These are phyloP conservation scores for Bombus confusus DNA, from an alignment of 1,140 invertebrate genomes.

Conservation along the genomic window DNA sequence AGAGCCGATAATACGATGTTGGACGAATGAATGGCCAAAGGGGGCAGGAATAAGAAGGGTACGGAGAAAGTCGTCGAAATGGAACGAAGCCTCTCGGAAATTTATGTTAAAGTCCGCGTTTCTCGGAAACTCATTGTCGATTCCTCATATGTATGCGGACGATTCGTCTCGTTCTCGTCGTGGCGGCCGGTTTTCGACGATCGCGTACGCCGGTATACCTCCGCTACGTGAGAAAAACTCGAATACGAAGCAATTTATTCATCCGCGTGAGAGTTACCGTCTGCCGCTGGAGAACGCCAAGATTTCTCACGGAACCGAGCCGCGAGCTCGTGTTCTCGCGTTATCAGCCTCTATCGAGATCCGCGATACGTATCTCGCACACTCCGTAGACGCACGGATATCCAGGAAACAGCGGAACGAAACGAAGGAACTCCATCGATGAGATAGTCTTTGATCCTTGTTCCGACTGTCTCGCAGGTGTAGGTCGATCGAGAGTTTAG, in stretches of 20 bases:
- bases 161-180: constrained; percentile 57
- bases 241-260: constrained; percentile 43
- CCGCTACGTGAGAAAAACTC: constrained; percentile 53
- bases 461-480: not conserved
- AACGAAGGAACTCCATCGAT: not conserved
- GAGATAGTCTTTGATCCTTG: not conserved
- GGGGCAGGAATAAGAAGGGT: constrained; percentile 37
- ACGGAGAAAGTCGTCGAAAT: constrained; percentile 57
- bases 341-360: constrained; percentile 11
- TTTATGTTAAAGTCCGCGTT: constrained; percentile 77
- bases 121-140: constrained; percentile 80
- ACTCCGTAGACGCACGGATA: not conserved
- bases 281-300: not conserved
- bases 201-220: not conserved
- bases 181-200: constrained; percentile 51
- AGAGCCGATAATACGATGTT: constrained; percentile 2
- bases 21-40: constrained; percentile 31
- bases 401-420: not conserved
- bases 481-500: not conserved
- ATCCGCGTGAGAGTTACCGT: constrained; percentile 3
- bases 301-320: constrained; percentile 18
- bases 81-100: constrained; percentile 64
- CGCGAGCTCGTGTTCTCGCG: not conserved
- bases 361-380: not conserved
- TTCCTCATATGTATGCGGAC: constrained; percentile 74